Base-by-base conservation (phyloP, 2,113 vertebrate genomes). In the Ivindomyrus marchei region DNA sequence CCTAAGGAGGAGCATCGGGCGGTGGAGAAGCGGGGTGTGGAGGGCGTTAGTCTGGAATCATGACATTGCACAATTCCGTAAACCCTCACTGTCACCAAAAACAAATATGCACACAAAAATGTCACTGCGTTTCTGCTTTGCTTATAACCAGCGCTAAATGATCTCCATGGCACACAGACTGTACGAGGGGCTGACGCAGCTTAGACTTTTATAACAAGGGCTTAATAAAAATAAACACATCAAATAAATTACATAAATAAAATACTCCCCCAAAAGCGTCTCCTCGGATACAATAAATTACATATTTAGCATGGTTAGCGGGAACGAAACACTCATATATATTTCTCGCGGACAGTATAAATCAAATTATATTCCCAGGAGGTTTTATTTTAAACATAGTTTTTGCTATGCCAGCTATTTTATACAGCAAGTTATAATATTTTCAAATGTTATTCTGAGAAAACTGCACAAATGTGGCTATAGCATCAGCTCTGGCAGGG, bases 21-120 rank as follows among this genome's bases (percentile, higher is more conserved):
- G 27, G 74, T 45, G 10, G n/a, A 27, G 62, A 27, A 66, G 62
- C 62, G 62, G 62, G 62, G 24, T 66, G 62, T 66, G 62, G n/a
- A 70, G 62, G 62, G 62, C 62, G 62, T 70, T 70, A 70, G 42
- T 74, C 70, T 89, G 31, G 52, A 85, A 53, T 36, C 77, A 62
- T 89, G 89, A 89, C 89, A 85, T 58, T 89, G 89, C 89, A 89
- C 52, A 85, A 85, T 58, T 49, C 83, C 83, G 17, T 49, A 85
- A 46, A 47, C 46, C 24, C 21, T 17, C 46, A 24, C 19, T 85
- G 39, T 85, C 9, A n/a, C 83, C 83, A n/a, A 49, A 24, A 85
- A 27, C 45, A 85, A n/a, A 85, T 80, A 80, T 80, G 11, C 36
- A 39, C 21, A 47, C 13, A 87, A 39, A 53, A 24, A 70, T 31